A percentile compares a stretch with the other conserved stretches of the same genome.
Evolutionary conservation across 2,888 invertebrate species (phyloP).

Genomic region (Abrostola tripartita): DNA sequence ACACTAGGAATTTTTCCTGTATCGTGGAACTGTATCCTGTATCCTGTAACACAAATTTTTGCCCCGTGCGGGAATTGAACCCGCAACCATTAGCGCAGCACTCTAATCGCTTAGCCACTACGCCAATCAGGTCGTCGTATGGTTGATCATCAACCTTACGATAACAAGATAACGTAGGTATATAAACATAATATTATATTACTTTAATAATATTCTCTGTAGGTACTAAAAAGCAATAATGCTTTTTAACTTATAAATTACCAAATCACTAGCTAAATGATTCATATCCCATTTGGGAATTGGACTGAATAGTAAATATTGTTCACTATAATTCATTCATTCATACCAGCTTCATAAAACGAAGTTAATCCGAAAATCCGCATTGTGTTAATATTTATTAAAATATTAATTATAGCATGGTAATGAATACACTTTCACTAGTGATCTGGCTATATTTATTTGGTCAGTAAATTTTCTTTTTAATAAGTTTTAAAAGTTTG

Average conservation of each 20-base stretch:
- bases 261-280: constrained; percentile 7
- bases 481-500: background rate
- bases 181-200: no score
- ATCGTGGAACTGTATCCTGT: no score
- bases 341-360: constrained; percentile 22
- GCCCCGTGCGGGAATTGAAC: no score
- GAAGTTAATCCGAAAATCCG: constrained; percentile 29
- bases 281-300: constrained; percentile 11
- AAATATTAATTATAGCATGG: constrained; percentile 44
- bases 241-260: background rate
- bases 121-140: no score
- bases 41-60: no score
- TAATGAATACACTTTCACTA: constrained; percentile 39
- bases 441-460: background rate
- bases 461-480: background rate
- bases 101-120: no score
- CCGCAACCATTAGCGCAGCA: no score
- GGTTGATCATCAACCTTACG: no score
- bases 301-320: constrained; percentile 11
- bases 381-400: constrained; percentile 26
- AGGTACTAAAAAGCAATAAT: background rate
- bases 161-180: no score
- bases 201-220: no score
- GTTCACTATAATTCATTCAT: constrained; percentile 12
- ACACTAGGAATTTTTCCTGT: no score